These are phyloP conservation scores for Amphiprion percula DNA, from an alignment of 2,113 vertebrate genomes.

Conservation along the genomic window DNA sequence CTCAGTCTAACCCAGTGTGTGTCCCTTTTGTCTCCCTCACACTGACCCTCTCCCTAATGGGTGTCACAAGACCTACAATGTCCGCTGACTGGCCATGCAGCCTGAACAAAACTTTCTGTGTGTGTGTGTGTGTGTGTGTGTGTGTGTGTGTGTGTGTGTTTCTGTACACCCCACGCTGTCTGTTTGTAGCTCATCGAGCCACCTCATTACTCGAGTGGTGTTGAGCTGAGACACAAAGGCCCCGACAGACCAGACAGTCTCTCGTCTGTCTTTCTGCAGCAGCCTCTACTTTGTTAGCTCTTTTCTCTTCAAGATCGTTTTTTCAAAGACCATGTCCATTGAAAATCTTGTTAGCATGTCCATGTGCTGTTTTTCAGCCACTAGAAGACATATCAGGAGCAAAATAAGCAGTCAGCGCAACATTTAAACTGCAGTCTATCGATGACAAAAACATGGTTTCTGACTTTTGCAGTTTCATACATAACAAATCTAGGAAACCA, in stretches of 20 bases:
- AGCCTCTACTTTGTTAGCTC: too few relatives aligned
- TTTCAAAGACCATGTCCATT: too few relatives aligned
- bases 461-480: too few relatives aligned
- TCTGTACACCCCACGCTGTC: slow-evolving; percentile 7
- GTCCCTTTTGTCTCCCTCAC: slow-evolving; percentile 56
- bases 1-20: slow-evolving; percentile 12
- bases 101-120: slow-evolving; percentile 72
- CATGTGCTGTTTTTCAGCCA: too few relatives aligned
- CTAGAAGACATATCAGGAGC: too few relatives aligned
- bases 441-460: too few relatives aligned
- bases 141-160: not conserved
- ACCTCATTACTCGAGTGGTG: slow-evolving; percentile 54
- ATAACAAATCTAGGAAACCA: too few relatives aligned
- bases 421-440: too few relatives aligned
- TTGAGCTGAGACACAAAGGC: slow-evolving; percentile 59
- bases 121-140: not conserved
- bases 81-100: slow-evolving; percentile 52
- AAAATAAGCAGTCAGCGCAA: too few relatives aligned
- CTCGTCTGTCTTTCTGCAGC: slow-evolving; percentile 6
- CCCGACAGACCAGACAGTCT: slow-evolving; percentile 34
- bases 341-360: too few relatives aligned
- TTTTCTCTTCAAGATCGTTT: not conserved
- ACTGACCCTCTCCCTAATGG: slow-evolving; percentile 66
- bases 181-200: slow-evolving; percentile 51
- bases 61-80: slow-evolving; percentile 75